phyloP scores from a whole-genome alignment of 2,113 vertebrate species.

The Andinoacara biseriatus region DNA sequence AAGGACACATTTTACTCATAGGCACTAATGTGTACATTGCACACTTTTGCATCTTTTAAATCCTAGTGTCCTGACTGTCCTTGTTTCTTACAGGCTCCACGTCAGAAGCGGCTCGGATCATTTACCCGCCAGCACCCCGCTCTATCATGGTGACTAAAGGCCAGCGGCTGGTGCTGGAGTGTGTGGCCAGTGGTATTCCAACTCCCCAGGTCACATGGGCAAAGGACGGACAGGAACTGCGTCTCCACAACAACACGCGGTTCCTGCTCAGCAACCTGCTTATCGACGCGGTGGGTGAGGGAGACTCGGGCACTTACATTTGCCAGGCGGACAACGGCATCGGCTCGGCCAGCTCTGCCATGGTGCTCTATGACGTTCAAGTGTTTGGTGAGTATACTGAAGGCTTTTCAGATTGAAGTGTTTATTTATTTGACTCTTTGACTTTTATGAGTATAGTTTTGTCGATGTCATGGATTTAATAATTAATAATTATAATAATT shows the following conservation, averaged over 20 bases:
- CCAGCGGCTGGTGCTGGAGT: slow-evolving; percentile 95
- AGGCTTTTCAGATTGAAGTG: background rate
- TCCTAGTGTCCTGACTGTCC: background rate
- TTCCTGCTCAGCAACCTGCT: slow-evolving; percentile 96
- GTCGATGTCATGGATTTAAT: slow-evolving; percentile 42
- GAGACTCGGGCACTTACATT: slow-evolving; percentile 91
- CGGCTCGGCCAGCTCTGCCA: slow-evolving; percentile 78
- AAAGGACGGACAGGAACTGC: slow-evolving; percentile 87
- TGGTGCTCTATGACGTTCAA: slow-evolving; percentile 91
- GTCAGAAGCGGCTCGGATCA: slow-evolving; percentile 92
- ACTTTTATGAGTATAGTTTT: slow-evolving; percentile 11
- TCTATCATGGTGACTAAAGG: slow-evolving; percentile 96
- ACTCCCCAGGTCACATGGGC: slow-evolving; percentile 92
- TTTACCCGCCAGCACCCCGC: slow-evolving; percentile 91
- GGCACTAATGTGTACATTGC: background rate
- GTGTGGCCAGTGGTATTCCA: slow-evolving; percentile 94
- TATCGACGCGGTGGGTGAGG: slow-evolving; percentile 88
- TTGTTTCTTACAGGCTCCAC: slow-evolving; percentile 84
- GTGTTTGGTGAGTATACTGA: slow-evolving; percentile 90
- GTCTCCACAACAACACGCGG: slow-evolving; percentile 89
- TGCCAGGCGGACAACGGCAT: slow-evolving; percentile 91
- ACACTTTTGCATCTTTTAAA: slow-evolving; percentile 23
- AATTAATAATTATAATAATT: no score
- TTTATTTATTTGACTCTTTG: slow-evolving; percentile 18
- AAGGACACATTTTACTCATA: slow-evolving; percentile 15